These are phyloP conservation scores for Leguminivora glycinivorella DNA, from an alignment of 1,140 invertebrate species.

Conservation along the genomic window DNA sequence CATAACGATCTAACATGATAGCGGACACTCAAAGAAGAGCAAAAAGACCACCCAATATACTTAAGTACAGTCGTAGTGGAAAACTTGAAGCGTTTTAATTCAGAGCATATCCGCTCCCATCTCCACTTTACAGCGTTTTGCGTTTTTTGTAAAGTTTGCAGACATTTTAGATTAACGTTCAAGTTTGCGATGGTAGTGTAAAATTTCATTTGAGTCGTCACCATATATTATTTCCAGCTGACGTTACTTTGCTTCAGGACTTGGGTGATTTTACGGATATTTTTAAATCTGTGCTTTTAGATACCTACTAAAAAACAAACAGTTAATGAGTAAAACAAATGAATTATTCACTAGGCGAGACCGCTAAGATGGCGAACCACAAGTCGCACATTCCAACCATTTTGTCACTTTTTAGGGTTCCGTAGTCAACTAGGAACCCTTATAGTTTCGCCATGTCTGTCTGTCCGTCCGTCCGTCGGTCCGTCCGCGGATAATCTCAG, in stretches of 20 bases:
- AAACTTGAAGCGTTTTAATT: slow-evolving; percentile 13
- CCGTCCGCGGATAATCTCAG: no score
- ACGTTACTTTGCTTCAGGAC: slow-evolving; percentile 10
- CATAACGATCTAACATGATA: slow-evolving; percentile 10
- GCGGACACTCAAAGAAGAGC: background rate
- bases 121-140: slow-evolving; percentile 9
- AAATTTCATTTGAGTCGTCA: slow-evolving; percentile 21
- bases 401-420: no score
- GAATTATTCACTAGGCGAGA: no score
- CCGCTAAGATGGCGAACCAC: no score
- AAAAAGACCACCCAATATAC: slow-evolving; percentile 11
- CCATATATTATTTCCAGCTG: slow-evolving; percentile 24
- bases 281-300: no score
- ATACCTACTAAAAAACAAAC: no score
- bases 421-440: no score
- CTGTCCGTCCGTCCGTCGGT: no score
- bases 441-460: no score
- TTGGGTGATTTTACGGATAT: slow-evolving; percentile 9
- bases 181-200: slow-evolving; percentile 1
- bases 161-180: slow-evolving; percentile 28
- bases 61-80: slow-evolving; percentile 13
- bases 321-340: no score
- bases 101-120: slow-evolving; percentile 20
- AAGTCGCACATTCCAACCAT: no score
- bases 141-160: slow-evolving; percentile 20